Evolutionary conservation across 2,113 vertebrate genomes (phyloP).

Genomic region (Phaetusa simplex): DNA sequence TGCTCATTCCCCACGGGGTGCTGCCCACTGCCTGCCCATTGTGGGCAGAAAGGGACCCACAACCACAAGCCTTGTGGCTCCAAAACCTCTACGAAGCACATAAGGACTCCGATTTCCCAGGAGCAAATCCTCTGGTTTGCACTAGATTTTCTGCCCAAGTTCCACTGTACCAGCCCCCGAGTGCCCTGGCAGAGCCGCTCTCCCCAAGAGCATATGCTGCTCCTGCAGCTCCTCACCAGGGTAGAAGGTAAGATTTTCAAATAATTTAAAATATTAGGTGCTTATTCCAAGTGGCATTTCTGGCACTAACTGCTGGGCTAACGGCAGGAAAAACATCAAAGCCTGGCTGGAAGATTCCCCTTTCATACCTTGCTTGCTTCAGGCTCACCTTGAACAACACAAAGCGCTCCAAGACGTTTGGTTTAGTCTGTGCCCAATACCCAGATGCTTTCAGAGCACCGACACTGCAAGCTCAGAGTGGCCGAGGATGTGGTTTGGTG

Average conservation of each 20-base stretch:
- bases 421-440: accelerated
- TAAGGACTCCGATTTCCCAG: accelerated
- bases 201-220: neutral
- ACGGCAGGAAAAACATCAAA: neutral
- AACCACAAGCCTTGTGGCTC: neutral
- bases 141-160: neutral
- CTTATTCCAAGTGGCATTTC: neutral
- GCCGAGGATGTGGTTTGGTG: accelerated
- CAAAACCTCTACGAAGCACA: neutral
- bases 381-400: neutral
- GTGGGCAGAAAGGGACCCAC: neutral
- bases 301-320: neutral
- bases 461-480: neutral
- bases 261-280: neutral
- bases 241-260: neutral
- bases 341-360: neutral
- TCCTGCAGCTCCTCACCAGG: neutral
- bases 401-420: accelerated
- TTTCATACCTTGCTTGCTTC: neutral
- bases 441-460: neutral
- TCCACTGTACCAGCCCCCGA: neutral
- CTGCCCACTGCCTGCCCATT: neutral
- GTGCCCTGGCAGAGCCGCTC: neutral
- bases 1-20: neutral
- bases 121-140: neutral